Conservation (phyloP, 2,113 vertebrate genomes). For the Felis catus region F.catus_Fca126_mat1.0 CM031422.1:27812001-27812500, state of each 20-base stretch:
- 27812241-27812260: background rate
- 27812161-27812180: background rate
- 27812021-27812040: background rate
- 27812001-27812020: background rate
- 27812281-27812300: background rate
- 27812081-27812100: background rate
- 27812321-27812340: background rate
- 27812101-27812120: background rate
- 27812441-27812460: background rate
- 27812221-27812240: background rate
- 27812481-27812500: background rate
- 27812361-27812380: background rate
- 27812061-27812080: background rate
- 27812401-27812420: background rate
- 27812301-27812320: background rate
- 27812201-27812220: background rate
- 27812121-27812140: background rate
- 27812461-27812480: background rate
- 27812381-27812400: background rate
- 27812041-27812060: background rate
- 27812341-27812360: background rate
- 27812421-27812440: background rate
- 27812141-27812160: background rate
- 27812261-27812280: background rate
- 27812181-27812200: background rate